Evolutionary conservation across 2,888 invertebrate species (phyloP), one percentile per base, ranked within the genome.

Genomic region (Sphaerophoria taeniata): DNA sequence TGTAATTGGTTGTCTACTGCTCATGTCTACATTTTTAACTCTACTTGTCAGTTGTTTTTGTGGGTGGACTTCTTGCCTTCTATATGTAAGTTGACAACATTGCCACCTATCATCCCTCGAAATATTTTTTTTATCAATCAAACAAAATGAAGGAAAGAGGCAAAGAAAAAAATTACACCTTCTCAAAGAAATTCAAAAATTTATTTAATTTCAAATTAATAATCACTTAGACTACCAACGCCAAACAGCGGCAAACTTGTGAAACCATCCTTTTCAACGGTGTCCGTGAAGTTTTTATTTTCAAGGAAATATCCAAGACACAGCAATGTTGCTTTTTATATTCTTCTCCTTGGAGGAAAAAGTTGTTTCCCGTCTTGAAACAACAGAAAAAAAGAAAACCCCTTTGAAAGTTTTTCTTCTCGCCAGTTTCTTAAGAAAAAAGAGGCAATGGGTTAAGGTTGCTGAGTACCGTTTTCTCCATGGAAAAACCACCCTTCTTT

Each of bases 1-100:
- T 92, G 90, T 92, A 91, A 92, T 92, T 92, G 92, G 92, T 91
- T 89, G 90, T 90, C 86, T 88, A 87, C 88, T 88, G 87, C 88
- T 86, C 88, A 88, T 88, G 88, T 87, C 88, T 87, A 61, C 43
- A 43, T 43, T 43, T 43, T 31, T 74, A 43, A 71, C 11, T 43
- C 11, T 43, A 7, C 11, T 58, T 60, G 34, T 69, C 82, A 5
- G 39, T 43, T 24, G 4, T n/a, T 65, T 47, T 12, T 14, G 70
- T 77, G 78, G 58, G 36, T 56, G 71, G 36, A 43, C 6, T 39
- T 53, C 39, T 67, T 53, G 0, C 6, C n/a, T 11, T n/a, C 16
- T 49, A 12, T 11, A 49, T 11, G 47, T 14, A 47, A n/a, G 7
- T 24, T 45, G 14, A 36, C 4, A 14, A 14, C 31, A 31, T 43